Evolutionary conservation across 1,140 invertebrate genomes (phyloP), one percentile per base, ranked within the genome.

Genomic region (Euwallacea similis): DNA sequence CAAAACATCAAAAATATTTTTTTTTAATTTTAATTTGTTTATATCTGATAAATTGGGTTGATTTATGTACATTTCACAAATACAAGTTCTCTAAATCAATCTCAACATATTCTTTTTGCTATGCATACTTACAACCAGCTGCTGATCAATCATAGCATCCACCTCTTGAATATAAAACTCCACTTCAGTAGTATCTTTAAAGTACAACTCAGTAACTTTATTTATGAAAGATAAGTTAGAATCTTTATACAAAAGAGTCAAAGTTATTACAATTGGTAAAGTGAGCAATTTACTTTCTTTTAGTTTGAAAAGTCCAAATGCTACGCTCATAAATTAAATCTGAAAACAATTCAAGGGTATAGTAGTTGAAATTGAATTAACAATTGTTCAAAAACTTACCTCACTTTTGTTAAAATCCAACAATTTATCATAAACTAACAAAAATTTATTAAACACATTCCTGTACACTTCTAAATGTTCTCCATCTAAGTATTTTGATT

Each of bases 311-410:
- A 78, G 55, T 13, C 75, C 75, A 66, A 73, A 73, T 11, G 64
- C 58, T 61, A 75, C 64, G n/a, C 65, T 13, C 77, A 81, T 80
- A 72, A 69, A 80, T 71, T 81, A 79, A 46, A 21, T 50, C 78
- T 80, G 55, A 72, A 79, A 78, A 62, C 44, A 46, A 69, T 54
- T 54, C 42, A 54, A 46, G 41, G 2, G 43, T 44, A 0, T 58
- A 13, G 21, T 3, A 10, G n/a, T 43, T 7, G 4, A 43, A n/a
- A 42, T 42, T 41, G n/a, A 61, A 43, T 67, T 8, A 63, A 42
- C 0, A 69, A 64, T 7, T 15, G 7, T 46, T 21, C 1, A 33
- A 33, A 41, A 9, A 69, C 64, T 69, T 73, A 79, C 79, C 65
- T 77, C 72, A 21, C 76, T 78, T 71, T 74, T 71, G 55, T 74